Evolutionary conservation across 2,113 vertebrate species (phyloP), one percentile per base, ranked within the genome.

Genomic region (Lates calcarifer): DNA sequence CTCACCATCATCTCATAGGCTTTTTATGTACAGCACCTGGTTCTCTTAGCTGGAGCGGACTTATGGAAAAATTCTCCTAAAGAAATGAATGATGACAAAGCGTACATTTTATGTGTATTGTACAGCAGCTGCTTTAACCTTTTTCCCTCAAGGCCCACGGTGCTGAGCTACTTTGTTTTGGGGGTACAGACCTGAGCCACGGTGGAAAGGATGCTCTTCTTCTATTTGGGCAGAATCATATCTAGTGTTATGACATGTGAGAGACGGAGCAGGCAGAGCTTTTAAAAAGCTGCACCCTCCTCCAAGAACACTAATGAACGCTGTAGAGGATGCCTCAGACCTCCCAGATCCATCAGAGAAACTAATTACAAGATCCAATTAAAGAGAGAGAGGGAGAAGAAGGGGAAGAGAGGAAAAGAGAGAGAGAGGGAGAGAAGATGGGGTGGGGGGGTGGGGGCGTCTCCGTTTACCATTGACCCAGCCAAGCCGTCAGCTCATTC

Each of bases 311-410:
- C 89, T 94, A 95, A 94, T 94, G 93, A 95, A 94, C 56, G 78
- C 87, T 88, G 95, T 81, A 87, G 93, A 96, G 95, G 96, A 95
- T 94, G 96, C 96, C 94, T 96, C 96, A 96, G 96, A 96, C 96
- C 95, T 94, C 92, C 95, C 96, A 95, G 95, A 98, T 97, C 96
- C 95, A 96, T 96, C 97, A 96, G 96, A 96, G 96, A 97, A 97
- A 97, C 97, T 98, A 98, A 99, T 98, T 98, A 98, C 96, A 96
- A 96, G 96, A 98, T 97, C 97, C 97, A 98, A 98, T 99, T 99
- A 98, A 97, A 97, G 96, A 96, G 96, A 95, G 95, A 96, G 95
- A 96, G 95, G 94, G 94, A 95, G 87, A 82, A 70, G 56, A 79
- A 76, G 77, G 20, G 66, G 60, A 64, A 67, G 62, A 68, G 47